phyloP scores from a whole-genome alignment of 2,888 invertebrate genomes.

The Ceramica pisi region DNA sequence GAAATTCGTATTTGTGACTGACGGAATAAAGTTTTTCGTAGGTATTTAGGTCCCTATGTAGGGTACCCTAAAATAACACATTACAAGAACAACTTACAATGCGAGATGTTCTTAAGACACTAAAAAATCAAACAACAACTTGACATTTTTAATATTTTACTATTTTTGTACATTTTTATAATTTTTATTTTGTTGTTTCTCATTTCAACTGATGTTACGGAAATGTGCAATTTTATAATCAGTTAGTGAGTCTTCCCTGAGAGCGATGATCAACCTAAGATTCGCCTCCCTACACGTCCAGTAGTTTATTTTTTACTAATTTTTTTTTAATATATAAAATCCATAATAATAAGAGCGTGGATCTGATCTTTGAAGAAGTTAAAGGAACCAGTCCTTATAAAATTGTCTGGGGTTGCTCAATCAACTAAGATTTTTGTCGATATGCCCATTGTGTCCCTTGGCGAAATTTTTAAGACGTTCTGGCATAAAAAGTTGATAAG shows the following conservation, averaged over 20 bases:
- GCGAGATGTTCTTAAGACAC: too few species aligned
- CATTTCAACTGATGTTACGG: not conserved
- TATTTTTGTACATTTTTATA: not conserved
- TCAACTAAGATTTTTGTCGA: not conserved
- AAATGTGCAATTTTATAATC: not conserved
- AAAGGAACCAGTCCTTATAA: not conserved
- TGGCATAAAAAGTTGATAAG: not conserved
- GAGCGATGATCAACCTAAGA: not conserved
- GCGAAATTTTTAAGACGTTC: not conserved
- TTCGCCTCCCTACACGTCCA: not conserved
- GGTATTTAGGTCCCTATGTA: too few species aligned
- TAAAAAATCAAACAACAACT: too few species aligned
- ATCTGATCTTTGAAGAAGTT: constrained; percentile 3
- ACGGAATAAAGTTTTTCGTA: too few species aligned
- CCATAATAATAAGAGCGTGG: not conserved
- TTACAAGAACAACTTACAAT: too few species aligned
- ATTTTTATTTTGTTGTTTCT: too few species aligned
- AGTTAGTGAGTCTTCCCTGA: too few species aligned
- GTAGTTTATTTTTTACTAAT: not conserved
- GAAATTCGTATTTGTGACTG: too few species aligned
- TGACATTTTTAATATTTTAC: not conserved
- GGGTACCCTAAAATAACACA: too few species aligned
- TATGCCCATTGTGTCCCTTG: too few species aligned
- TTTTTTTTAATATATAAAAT: not conserved
- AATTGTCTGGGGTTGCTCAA: not conserved